Conservation (phyloP, 2,797 vertebrate genomes). For the Bovichtus diacanthus region DNA sequence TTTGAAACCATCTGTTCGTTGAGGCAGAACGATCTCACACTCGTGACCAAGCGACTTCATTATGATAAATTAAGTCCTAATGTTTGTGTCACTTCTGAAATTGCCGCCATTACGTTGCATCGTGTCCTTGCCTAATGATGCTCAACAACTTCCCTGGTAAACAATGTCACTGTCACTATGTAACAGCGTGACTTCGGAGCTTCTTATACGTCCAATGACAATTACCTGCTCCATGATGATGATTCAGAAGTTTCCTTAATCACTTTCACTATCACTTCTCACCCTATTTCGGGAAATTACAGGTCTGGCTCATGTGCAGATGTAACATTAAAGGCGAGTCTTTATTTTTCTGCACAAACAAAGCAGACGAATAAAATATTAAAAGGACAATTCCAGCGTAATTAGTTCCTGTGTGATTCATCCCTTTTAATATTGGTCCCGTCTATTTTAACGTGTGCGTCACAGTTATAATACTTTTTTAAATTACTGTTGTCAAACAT, state of each 20-base stretch:
- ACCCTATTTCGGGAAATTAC: not conserved
- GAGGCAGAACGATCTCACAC: constrained; percentile 9
- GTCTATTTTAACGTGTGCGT: not conserved
- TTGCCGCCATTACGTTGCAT: constrained; percentile 55
- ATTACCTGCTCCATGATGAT: constrained; percentile 38
- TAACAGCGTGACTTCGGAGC: constrained; percentile 38
- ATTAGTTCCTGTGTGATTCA: not conserved
- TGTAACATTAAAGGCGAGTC: not conserved
- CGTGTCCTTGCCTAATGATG: constrained; percentile 59
- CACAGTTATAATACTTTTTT: not conserved
- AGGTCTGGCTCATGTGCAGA: not conserved
- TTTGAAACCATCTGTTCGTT: constrained; percentile 41
- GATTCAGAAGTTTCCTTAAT: constrained; percentile 28
- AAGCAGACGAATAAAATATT: not conserved
- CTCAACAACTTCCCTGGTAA: constrained; percentile 44
- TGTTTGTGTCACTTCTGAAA: constrained; percentile 61
- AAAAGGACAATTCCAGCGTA: not conserved
- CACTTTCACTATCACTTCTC: not conserved
- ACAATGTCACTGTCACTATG: constrained; percentile 34
- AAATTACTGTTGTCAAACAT: not conserved
- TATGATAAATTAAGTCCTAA: constrained; percentile 65
- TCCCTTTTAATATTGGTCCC: not conserved
- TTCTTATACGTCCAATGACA: constrained; percentile 24
- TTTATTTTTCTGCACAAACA: constrained; percentile 8
- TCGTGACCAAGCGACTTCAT: constrained; percentile 43